Base-by-base conservation (phyloP, 2,113 vertebrate species). In the Tenebrosternarchus preto region DNA sequence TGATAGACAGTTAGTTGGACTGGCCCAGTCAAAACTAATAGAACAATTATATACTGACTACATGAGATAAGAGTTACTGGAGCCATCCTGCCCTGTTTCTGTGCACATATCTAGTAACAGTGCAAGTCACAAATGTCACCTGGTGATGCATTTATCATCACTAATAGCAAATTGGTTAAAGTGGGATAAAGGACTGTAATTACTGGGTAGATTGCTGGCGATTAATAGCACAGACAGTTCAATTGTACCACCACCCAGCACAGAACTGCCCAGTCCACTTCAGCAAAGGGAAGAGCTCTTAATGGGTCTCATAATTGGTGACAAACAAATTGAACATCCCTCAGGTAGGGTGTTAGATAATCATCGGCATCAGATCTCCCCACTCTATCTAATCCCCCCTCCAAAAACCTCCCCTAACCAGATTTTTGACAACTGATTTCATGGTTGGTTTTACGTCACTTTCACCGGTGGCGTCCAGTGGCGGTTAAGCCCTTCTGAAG, bases 151-250 rank as follows among this genome's bases (percentile, higher is more conserved):
- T 80, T 73, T 73, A 80, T 64, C 71, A 60, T 80, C 59, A 63
- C 59, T 55, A 61, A 80, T 73, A 36, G 67, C 71, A 80, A 77
- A 77, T 67, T 77, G 75, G 61, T 46, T 77, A 77, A 77, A 77
- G 64, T 57, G 78, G 33, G 59, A 59, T 20, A 71, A 39, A 61
- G 39, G 39, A 80, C 39, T 73, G 60, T 72, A 80, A 80, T 80
- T 80, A 80, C 69, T 64, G 27, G 57, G 69, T 39, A 61, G 78
- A 60, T 60, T 80, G 57, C 59, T 64, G 78, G 39, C 59, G 59
- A 80, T 73, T 80, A 64, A 80, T 59, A 80, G 78, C 39, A 53
- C 56, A 78, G 46, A 43, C 68, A 78, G 5, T 60, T 78, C 64
- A 61, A 55, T 64, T 80, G 69, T 24, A 79, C 72, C 72, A 71